Evolutionary conservation across 2,797 vertebrate genomes (phyloP), one percentile per base, ranked within the genome.

Genomic region (Halcyon leucocephala): DNA sequence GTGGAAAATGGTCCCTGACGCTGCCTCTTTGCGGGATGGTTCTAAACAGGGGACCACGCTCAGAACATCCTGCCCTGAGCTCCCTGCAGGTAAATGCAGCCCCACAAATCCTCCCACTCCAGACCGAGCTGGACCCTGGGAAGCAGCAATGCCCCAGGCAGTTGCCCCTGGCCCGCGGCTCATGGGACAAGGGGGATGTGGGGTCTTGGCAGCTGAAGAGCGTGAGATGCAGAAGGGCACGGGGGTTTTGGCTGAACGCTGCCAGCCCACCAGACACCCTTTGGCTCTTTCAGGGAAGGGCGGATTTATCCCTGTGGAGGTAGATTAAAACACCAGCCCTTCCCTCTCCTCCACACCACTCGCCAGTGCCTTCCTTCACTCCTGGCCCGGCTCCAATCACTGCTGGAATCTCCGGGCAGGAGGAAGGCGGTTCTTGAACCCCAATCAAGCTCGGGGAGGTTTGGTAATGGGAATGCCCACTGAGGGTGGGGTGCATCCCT

Each of bases 141-240:
- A 3, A 70, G 77, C 58, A 24, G 70, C 2, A 10, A 26, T 31
- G 77, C 5, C 35, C 25, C 62, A 10, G 15, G 7, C 17, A 0
- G 14, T 7, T 25, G 41, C 54, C 21, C 19, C 21, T 21, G 46
- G 9, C 14, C 89, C 0, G 0, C 0, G 1, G n/a, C 42, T 42
- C 17, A 1, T 0, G 19, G 72, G 42, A n/a, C 66, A 0, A 20
- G 7, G 48, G 61, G 52, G 16, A 48, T 8, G 1, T 1, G 0
- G 33, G 33, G 61, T 72, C 10, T 70, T 12, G 20, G 51, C 21
- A 4, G 39, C 2, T 18, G 25, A 25, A 72, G 46, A 0, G 5
- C 2, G 0, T 1, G 64, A 16, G 71, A 8, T 28, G 39, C 24
- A 49, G 82, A 22, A 33, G 44, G 13, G 17, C 48, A 8, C 20